A percentile compares a stretch with the other conserved stretches of the same genome.
These are phyloP conservation scores for Euphydryas editha DNA, from an alignment of 2,888 invertebrate genomes.

Conservation along the genomic window DNA sequence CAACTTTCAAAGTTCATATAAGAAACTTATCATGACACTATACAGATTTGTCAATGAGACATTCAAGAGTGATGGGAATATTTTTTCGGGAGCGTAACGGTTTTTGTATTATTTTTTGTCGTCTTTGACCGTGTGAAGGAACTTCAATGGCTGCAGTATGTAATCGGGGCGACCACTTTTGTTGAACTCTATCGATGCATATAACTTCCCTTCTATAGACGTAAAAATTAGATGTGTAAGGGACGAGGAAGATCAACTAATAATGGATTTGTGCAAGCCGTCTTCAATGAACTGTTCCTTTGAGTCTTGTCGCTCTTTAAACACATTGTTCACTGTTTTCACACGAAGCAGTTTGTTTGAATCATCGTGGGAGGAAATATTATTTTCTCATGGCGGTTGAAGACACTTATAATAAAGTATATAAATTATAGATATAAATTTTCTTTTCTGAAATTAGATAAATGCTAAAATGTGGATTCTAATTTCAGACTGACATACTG, in stretches of 20 bases:
- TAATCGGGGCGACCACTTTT: conserved; percentile 60
- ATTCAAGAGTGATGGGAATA: conserved; percentile 78
- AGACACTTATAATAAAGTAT: background rate
- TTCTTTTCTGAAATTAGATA: too few species aligned
- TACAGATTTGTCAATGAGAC: conserved; percentile 72
- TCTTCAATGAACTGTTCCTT: conserved; percentile 77
- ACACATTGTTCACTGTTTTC: conserved; percentile 70
- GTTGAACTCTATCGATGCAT: conserved; percentile 54
- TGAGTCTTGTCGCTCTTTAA: conserved; percentile 61
- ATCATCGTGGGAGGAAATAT: conserved; percentile 45
- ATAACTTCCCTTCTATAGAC: conserved; percentile 40
- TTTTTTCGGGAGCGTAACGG: conserved; percentile 80
- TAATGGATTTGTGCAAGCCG: conserved; percentile 55
- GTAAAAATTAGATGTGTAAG: conserved; percentile 39
- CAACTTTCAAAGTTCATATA: background rate
- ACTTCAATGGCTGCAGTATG: conserved; percentile 78
- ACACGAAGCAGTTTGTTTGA: conserved; percentile 57
- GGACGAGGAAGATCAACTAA: conserved; percentile 53
- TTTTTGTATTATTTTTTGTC: conserved; percentile 83
- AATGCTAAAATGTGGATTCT: too few species aligned
- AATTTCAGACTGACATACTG: too few species aligned
- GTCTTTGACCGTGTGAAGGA: conserved; percentile 79
- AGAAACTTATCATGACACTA: conserved; percentile 26
- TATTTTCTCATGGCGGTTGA: conserved; percentile 40
- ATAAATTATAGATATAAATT: background rate